These are phyloP conservation scores for Rhamnusium bicolor DNA, from an alignment of 2,888 invertebrate species.

Conservation along the genomic window DNA sequence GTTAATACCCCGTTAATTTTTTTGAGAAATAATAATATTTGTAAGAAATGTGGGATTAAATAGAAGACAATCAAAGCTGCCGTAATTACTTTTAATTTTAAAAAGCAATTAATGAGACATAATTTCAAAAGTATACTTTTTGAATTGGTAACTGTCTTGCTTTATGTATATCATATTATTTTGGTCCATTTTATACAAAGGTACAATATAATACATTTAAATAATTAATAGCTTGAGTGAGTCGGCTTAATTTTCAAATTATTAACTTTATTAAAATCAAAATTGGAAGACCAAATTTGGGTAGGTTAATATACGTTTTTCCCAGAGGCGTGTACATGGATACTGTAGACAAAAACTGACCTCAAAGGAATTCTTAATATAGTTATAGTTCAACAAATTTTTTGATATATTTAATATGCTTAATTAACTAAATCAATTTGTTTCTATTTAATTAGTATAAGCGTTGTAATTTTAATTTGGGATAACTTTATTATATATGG, in stretches of 20 bases:
- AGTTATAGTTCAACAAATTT: too few relatives aligned
- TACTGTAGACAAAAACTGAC: not conserved
- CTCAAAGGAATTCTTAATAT: not conserved
- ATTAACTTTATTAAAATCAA: conserved; percentile 2
- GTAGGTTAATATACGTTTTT: not conserved
- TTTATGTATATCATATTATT: not conserved
- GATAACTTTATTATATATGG: too few relatives aligned
- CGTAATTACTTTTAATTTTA: not conserved
- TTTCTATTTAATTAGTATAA: too few relatives aligned
- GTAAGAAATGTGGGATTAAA: too few relatives aligned
- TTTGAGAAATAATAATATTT: too few relatives aligned
- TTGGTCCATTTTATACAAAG: not conserved
- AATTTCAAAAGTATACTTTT: not conserved
- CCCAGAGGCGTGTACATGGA: not conserved
- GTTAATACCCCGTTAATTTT: too few relatives aligned
- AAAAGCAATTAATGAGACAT: not conserved
- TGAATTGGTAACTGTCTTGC: not conserved
- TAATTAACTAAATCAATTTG: too few relatives aligned
- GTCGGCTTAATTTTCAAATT: conserved; percentile 15
- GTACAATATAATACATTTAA: conserved; percentile 2
- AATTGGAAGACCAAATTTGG: conserved; percentile 13
- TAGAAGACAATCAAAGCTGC: too few relatives aligned
- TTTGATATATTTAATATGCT: too few relatives aligned
- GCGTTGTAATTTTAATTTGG: too few relatives aligned
- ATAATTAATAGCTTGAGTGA: conserved; percentile 4